Evolutionary conservation across 2,797 vertebrate species (phyloP).

Genomic region (Sebastes iracundus): DNA sequence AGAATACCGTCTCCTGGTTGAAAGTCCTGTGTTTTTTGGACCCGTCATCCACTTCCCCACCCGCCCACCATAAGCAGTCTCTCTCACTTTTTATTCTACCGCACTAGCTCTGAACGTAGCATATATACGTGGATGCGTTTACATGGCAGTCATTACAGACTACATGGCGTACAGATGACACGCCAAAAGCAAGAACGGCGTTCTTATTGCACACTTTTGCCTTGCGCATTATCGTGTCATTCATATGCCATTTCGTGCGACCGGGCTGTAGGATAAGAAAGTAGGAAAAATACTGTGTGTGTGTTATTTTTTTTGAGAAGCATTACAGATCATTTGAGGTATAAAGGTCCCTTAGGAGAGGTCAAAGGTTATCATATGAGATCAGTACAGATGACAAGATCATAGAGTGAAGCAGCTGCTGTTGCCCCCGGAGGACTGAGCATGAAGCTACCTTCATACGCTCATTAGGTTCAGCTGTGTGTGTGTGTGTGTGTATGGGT

Average conservation of each 20-base stretch:
- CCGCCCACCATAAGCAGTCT: too few species aligned
- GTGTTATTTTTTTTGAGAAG: slow-evolving; percentile 2
- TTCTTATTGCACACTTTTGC: background rate
- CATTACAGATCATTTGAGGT: slow-evolving; percentile 8
- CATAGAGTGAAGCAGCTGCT: slow-evolving; percentile 57
- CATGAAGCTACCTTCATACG: slow-evolving; percentile 34
- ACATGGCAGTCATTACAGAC: too few species aligned
- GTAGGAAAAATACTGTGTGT: background rate
- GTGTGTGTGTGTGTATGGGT: slow-evolving; percentile 9
- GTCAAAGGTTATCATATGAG: slow-evolving; percentile 47
- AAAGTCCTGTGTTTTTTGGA: too few species aligned
- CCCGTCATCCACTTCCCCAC: too few species aligned
- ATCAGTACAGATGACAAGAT: slow-evolving; percentile 49
- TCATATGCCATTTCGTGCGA: background rate
- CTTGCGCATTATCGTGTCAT: background rate
- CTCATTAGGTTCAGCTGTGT: slow-evolving; percentile 39
- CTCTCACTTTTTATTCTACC: too few species aligned
- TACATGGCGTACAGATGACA: too few species aligned
- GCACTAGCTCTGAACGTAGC: too few species aligned
- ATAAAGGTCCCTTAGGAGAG: slow-evolving; percentile 15
- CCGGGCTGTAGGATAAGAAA: background rate
- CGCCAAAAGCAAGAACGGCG: too few species aligned
- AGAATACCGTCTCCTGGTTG: too few species aligned
- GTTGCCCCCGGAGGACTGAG: slow-evolving; percentile 14
- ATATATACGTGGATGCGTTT: too few species aligned